Conservation (phyloP, 2,888 invertebrate genomes). For the Limenitis camilla region DNA sequence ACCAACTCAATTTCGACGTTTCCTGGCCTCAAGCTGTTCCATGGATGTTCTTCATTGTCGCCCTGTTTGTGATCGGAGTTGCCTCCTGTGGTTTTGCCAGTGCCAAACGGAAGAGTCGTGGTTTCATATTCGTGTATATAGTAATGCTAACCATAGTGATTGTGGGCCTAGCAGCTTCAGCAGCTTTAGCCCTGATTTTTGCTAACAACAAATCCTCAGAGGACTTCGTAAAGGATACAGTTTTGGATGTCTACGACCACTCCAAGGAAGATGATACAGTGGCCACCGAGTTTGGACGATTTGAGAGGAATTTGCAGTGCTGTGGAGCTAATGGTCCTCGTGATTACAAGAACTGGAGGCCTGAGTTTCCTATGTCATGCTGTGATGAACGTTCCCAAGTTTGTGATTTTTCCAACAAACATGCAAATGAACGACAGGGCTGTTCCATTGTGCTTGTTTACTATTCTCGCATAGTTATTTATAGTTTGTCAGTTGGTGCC, state of each 20-base stretch:
- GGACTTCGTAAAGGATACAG: slow-evolving; percentile 54
- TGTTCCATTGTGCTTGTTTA: slow-evolving; percentile 54
- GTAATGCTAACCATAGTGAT: slow-evolving; percentile 41
- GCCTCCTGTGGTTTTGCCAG: slow-evolving; percentile 54
- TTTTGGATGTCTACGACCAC: slow-evolving; percentile 58
- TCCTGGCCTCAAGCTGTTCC: slow-evolving; percentile 66
- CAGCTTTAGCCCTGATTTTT: slow-evolving; percentile 49
- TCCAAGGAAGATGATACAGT: slow-evolving; percentile 43
- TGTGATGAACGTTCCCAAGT: slow-evolving; percentile 61
- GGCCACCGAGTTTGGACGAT: slow-evolving; percentile 39
- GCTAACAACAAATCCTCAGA: slow-evolving; percentile 51
- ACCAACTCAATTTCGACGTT: slow-evolving; percentile 57
- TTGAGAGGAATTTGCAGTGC: slow-evolving; percentile 59
- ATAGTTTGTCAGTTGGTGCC: slow-evolving; percentile 43
- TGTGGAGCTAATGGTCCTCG: slow-evolving; percentile 59
- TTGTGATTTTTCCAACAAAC: slow-evolving; percentile 58
- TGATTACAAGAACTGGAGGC: slow-evolving; percentile 57
- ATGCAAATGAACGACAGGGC: slow-evolving; percentile 61
- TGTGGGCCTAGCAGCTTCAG: slow-evolving; percentile 37
- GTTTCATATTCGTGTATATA: slow-evolving; percentile 42
- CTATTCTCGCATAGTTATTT: slow-evolving; percentile 51
- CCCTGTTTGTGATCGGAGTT: slow-evolving; percentile 45
- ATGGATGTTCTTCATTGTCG: slow-evolving; percentile 57
- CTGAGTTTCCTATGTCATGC: slow-evolving; percentile 57
- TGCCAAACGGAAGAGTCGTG: slow-evolving; percentile 42